Conservation (phyloP, 2,113 vertebrate species). For the Reinhardtius hippoglossoides region DNA sequence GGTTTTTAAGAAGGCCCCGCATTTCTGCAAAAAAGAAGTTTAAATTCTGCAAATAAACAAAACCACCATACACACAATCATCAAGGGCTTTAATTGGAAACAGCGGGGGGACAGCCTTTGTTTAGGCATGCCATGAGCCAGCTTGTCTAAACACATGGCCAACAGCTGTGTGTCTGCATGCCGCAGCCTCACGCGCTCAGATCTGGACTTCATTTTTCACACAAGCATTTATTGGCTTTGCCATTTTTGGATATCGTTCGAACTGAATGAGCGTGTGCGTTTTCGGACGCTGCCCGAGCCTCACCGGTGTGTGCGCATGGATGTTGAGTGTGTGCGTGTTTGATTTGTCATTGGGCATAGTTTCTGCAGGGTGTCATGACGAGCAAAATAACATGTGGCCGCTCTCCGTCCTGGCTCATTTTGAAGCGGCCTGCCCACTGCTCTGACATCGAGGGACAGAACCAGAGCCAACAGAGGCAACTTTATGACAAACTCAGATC, state of each 20-base stretch:
- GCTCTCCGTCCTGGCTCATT: neutral
- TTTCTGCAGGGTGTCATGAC: constrained; percentile 68
- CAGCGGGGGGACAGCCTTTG: constrained; percentile 45
- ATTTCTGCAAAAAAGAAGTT: constrained; percentile 20
- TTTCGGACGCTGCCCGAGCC: constrained; percentile 17
- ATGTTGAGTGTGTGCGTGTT: neutral
- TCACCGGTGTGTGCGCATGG: neutral
- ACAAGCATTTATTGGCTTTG: constrained; percentile 57
- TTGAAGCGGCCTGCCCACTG: constrained; percentile 10
- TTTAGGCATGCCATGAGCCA: constrained; percentile 40
- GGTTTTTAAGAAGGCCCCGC: constrained; percentile 24
- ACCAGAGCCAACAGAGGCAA: constrained; percentile 16
- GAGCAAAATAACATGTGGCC: constrained; percentile 56
- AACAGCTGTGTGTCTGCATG: constrained; percentile 67
- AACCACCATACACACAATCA: constrained; percentile 37
- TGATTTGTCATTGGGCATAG: constrained; percentile 60
- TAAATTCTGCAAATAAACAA: constrained; percentile 52
- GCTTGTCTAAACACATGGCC: constrained; percentile 55
- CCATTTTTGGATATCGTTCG: constrained; percentile 70
- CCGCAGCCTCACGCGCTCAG: constrained; percentile 40
- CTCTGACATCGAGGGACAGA: constrained; percentile 36
- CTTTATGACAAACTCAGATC: constrained; percentile 11
- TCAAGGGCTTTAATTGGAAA: constrained; percentile 45
- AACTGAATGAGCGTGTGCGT: constrained; percentile 24
- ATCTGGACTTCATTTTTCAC: constrained; percentile 60